Base-by-base conservation (phyloP, 2,888 invertebrate genomes). In the Oxycera nigricornis region DNA sequence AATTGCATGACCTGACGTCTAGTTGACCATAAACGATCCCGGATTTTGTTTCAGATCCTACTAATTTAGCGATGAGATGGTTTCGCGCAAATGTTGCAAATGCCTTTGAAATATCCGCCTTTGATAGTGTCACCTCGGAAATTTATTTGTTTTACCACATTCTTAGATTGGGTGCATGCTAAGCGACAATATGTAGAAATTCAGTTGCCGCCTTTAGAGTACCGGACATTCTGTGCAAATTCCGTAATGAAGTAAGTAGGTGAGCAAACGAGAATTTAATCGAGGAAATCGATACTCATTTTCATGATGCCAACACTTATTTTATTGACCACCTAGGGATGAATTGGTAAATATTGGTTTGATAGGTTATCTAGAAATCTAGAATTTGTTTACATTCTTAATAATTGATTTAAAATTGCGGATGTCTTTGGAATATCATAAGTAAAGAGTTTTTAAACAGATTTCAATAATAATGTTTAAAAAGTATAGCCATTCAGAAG, bases 1-100 rank as follows among this genome's bases (percentile, higher is more conserved):
- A 59, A 72, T 41, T 72, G 28, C 52, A 59, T 72, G 72, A 72
- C 72, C 72, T 72, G 72, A 14, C 28, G 41, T 17, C n/a, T 30
- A 30, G 11, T 41, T 17, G 17, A 61, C 35, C 61, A 39, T 46
- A 67, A 55, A 55, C 55, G 61, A 72, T 72, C 72, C 72, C 72
- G 72, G 72, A 72, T 59, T 72, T 20, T 17, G 52, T 55, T 70
- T 31, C 30, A 39, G 39, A 41, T 61, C 3, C 14, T 46, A 31
- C 31, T 7, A 65, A 41, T 24, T 22, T 41, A 41, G 1, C 41
- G 65, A 65, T 65, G 65, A 39, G 24, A 65, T 17, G 30, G 65
- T 17, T 65, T 41, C 65, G 41, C 41, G 17, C 39, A 39, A 11
- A 39, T 39, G 22, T 24, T 22, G 2, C 39, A 22, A 22, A 11